Evolutionary conservation across 2,888 invertebrate species (phyloP), one percentile per base, ranked within the genome.

Genomic region (Arrhopalites spinosus): DNA sequence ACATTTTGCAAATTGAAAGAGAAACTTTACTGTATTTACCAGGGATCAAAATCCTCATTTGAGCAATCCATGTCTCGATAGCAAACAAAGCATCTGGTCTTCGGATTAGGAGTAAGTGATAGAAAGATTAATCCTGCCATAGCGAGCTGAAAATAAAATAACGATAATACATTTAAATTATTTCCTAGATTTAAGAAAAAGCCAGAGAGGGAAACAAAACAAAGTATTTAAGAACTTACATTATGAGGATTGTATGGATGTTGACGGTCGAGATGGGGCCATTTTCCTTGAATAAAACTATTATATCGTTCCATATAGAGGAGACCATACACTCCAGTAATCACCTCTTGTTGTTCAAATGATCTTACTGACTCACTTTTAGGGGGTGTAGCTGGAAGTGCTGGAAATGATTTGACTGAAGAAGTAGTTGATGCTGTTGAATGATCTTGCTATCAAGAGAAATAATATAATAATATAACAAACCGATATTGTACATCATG

Each of bases 11-110:
- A 3, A 66, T 66, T n/a, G 30, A 3, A 50, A n/a, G 15, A 50
- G 15, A n/a, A n/a, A 50, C 15, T 17, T 50, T 20, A 3, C 15
- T 50, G 3, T 50, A 20, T 7, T 20, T 53, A 70, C 70, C 70
- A 70, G 2, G 70, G 70, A 70, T 70, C 70, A 5, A 29, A 50
- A 53, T 70, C 20, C 3, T 23, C 17, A 50, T 17, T 5, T 56
- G 50, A 29, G 15, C 25, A 20, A 3, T 25, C 11, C 1, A 70
- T 70, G 2, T 1, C 17, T 11, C 29, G 17, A 15, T 15, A 25
- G 30, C 70, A 70, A 2, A 27, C 50, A 53, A 53, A 50, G 20
- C 70, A 70, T 23, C 25, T 20, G 13, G 50, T 30, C 11, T 25
- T n/a, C 2, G 36, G 70, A 15, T 1, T 53, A 15, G 53, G 56